Conservation (phyloP, 2,888 invertebrate species). For the Ashinkailepas kermadecensis region DNA sequence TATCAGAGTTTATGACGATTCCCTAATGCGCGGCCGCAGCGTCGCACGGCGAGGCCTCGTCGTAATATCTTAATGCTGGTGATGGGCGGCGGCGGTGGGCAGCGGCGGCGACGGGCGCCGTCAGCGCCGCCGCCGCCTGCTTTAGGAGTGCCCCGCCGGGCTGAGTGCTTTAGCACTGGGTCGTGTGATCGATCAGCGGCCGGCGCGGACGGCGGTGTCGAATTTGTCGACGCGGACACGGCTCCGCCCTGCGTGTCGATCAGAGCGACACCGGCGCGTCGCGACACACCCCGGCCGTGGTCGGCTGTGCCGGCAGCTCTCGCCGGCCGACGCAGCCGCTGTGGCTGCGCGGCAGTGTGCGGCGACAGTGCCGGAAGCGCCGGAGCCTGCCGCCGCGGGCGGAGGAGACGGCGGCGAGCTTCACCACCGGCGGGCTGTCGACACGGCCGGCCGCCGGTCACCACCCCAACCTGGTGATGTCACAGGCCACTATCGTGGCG, state of each 20-base stretch:
- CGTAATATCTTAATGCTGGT: constrained; percentile 11
- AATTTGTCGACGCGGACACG: constrained; percentile 1
- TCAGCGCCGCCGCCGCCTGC: neutral
- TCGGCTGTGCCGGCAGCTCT: too few species aligned
- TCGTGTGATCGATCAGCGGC: neutral
- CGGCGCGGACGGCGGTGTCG: neutral
- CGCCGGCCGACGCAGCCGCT: too few species aligned
- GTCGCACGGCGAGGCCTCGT: neutral
- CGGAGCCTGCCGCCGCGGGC: neutral
- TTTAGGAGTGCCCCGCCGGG: neutral
- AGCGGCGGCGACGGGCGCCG: neutral
- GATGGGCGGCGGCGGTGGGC: neutral
- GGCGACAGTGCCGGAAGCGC: neutral
- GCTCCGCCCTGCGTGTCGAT: neutral
- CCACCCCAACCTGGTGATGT: too few species aligned
- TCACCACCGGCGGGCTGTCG: neutral
- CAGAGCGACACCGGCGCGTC: neutral
- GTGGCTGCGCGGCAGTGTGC: neutral
- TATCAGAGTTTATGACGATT: constrained; percentile 19
- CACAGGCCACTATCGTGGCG: too few species aligned
- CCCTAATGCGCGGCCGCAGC: constrained; percentile 15
- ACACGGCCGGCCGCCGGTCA: neutral
- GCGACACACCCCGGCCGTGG: neutral
- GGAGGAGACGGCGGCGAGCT: neutral
- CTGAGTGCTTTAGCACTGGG: neutral